Evolutionary conservation across 2,113 vertebrate species (phyloP).

Genomic region (Ceyx margarethae): DNA sequence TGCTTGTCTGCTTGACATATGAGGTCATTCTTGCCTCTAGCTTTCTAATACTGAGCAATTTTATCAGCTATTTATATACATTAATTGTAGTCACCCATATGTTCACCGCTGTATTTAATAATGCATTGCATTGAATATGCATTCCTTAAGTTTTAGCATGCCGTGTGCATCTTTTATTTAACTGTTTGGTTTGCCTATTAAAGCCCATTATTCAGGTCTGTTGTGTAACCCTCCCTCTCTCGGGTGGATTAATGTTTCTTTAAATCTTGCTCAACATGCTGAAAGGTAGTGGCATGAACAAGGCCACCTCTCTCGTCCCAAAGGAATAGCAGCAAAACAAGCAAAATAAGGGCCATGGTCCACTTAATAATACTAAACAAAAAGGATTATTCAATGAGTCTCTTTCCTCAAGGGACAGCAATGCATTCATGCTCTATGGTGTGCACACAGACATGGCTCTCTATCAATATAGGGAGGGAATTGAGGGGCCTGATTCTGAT

Average conservation of each 20-base stretch:
- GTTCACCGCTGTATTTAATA: conserved; percentile 82
- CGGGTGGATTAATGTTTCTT: conserved; percentile 67
- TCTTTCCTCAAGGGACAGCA: conserved; percentile 66
- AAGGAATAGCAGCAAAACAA: conserved; percentile 68
- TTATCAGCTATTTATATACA: conserved; percentile 86
- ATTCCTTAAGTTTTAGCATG: conserved; percentile 80
- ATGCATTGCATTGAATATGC: conserved; percentile 80
- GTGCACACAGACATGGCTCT: conserved; percentile 64
- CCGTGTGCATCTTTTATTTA: conserved; percentile 75
- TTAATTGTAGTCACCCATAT: conserved; percentile 85
- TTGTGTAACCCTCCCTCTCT: conserved; percentile 56
- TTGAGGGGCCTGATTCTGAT: background rate
- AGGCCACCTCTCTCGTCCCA: conserved; percentile 64
- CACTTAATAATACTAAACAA: conserved; percentile 75
- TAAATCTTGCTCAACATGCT: conserved; percentile 65
- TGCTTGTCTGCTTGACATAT: conserved; percentile 84
- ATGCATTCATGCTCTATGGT: conserved; percentile 1
- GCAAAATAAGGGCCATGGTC: conserved; percentile 66
- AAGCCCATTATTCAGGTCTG: conserved; percentile 72
- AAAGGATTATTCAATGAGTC: conserved; percentile 73
- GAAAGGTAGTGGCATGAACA: conserved; percentile 67
- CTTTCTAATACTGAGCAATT: conserved; percentile 84
- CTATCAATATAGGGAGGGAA: conserved; percentile 40
- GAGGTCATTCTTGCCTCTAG: conserved; percentile 86
- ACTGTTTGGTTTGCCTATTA: conserved; percentile 80